Evolutionary conservation across 2,113 vertebrate genomes (phyloP).

Genomic region (Caranx ignobilis): DNA sequence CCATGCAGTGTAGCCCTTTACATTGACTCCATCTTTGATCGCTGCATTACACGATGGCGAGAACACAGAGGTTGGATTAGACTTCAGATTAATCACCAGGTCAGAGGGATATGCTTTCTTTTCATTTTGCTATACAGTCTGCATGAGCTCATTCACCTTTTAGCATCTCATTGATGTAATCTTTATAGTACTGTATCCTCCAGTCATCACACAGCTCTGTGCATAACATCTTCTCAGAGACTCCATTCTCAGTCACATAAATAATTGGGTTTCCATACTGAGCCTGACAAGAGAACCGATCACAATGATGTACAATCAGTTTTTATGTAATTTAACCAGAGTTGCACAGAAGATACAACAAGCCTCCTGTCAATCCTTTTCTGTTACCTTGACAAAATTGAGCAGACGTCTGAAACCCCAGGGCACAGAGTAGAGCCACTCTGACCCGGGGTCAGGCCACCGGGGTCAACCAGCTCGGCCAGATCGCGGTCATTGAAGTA

Average conservation of each 20-base stretch:
- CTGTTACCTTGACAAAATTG: constrained; percentile 93
- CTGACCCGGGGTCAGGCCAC: constrained; percentile 91
- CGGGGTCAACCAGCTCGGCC: constrained; percentile 90
- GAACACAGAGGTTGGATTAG: not conserved
- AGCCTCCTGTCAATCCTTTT: not conserved
- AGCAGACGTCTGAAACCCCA: constrained; percentile 94
- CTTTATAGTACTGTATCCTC: constrained; percentile 92
- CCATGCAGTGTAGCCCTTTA: constrained; percentile 93
- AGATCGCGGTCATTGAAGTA: constrained; percentile 90
- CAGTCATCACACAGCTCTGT: constrained; percentile 92
- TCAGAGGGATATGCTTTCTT: not conserved
- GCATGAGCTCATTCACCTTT: constrained; percentile 86
- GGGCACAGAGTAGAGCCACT: constrained; percentile 90
- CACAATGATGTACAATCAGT: not conserved
- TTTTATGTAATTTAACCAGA: not conserved
- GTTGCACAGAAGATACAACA: not conserved
- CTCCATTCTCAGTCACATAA: constrained; percentile 94
- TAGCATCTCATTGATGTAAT: constrained; percentile 94
- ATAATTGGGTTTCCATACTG: constrained; percentile 93
- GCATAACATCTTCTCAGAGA: constrained; percentile 88
- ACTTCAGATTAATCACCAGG: not conserved
- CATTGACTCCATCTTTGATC: constrained; percentile 91
- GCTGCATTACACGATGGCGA: constrained; percentile 78
- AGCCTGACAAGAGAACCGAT: constrained; percentile 81
- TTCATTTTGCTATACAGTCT: not conserved